Base-by-base conservation (phyloP, 2,113 vertebrate genomes). In the Chloropsis cyanopogon region DNA sequence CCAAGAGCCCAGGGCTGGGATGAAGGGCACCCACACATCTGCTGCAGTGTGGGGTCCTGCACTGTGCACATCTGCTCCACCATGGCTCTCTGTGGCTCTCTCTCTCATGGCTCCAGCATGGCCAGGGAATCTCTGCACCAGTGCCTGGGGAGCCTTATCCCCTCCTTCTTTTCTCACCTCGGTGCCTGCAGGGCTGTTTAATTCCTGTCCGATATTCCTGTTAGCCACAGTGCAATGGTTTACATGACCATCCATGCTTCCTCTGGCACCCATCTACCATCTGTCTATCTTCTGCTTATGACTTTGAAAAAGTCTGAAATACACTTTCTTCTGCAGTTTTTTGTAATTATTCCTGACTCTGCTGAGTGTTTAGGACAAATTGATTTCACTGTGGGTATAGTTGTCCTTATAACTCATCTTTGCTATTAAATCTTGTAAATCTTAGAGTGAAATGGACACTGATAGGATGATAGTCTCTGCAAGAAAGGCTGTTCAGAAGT, bases 301-400 rank as follows among this genome's bases (percentile, higher is more conserved):
- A 60, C 39, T 71, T 75, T 52, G 75, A 85, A 83, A 28, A 65
- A 44, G 15, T 37, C 31, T 68, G 66, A 93, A 96, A 79, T 71
- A 46, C 6, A 76, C 22, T 33, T 69, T 61, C 46, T 73, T 71
- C 7, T 82, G 37, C 75, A 68, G 31, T 19, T 95, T 77, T 84
- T 79, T 53, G 42, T 71, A 76, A 60, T 82, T 33, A 79, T 68
- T 92, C 28, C 53, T 73, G 73, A 72, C 23, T 93, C 73, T 65
- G 28, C 41, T 18, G 22, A 86, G 23, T 21, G 59, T 61, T 92
- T 77, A 66, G 64, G 52, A 86, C 42, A 86, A 81, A 80, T 5
- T 4, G 0, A n/a, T 82, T 95, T 80, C 25, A 46, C 50, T 63
- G 41, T 85, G 47, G 70, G n/a, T 86, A 60, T 39, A 82, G 8